Conservation (phyloP, 2,113 vertebrate species). For the Stigmatopora nigra region DNA sequence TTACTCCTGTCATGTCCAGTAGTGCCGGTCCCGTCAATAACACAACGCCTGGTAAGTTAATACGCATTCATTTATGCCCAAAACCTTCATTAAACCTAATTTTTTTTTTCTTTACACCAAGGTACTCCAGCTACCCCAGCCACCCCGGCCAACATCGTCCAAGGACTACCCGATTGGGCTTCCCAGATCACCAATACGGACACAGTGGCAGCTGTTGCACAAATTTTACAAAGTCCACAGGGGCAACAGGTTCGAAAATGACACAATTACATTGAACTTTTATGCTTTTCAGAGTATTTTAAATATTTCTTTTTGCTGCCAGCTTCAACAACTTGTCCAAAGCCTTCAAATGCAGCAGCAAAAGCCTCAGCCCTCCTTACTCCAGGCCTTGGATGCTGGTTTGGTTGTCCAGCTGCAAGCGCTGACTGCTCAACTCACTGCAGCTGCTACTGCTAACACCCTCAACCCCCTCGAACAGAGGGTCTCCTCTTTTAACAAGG, state of each 20-base stretch:
- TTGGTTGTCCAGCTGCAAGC: constrained; percentile 95
- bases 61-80: background rate
- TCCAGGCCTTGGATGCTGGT: constrained; percentile 93
- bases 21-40: constrained; percentile 83
- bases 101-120: constrained; percentile 35
- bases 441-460: constrained; percentile 89
- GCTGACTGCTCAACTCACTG: constrained; percentile 93
- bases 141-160: constrained; percentile 90
- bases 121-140: constrained; percentile 94
- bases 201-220: constrained; percentile 92
- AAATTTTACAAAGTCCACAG: constrained; percentile 96
- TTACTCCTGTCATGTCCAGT: constrained; percentile 83
- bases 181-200: constrained; percentile 96
- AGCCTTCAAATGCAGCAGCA: constrained; percentile 96
- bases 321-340: constrained; percentile 97
- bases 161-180: constrained; percentile 93
- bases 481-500: constrained; percentile 96
- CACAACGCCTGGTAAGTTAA: constrained; percentile 85
- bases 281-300: background rate
- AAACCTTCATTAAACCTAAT: background rate
- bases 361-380: constrained; percentile 93
- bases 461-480: constrained; percentile 92
- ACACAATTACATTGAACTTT: background rate
- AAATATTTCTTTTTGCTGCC: constrained; percentile 12
- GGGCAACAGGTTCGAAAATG: constrained; percentile 86